Evolutionary conservation across 2,888 invertebrate species (phyloP).

Genomic region (Phaedon cochleariae): DNA sequence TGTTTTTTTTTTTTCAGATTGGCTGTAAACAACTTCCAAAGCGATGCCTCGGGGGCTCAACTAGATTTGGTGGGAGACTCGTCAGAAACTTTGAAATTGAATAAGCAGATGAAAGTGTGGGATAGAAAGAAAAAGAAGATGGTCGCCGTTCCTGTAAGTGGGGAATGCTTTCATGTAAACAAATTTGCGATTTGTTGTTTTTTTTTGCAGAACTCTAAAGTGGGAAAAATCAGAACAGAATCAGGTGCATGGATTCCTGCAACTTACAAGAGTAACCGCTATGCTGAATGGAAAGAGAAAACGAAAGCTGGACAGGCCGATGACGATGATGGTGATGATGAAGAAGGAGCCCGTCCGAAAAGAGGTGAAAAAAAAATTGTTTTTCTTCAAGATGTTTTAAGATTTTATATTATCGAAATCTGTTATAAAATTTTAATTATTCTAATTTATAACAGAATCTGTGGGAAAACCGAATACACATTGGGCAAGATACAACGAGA

Average conservation of each 20-base stretch:
- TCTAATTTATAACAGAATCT: constrained; percentile 35
- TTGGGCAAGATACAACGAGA: constrained; percentile 83
- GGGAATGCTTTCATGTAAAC: not conserved
- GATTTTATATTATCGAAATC: constrained; percentile 19
- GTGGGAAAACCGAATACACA: constrained; percentile 70
- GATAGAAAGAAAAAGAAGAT: constrained; percentile 97
- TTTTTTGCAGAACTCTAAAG: constrained; percentile 64
- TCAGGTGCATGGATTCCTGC: constrained; percentile 95
- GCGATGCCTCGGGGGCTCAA: constrained; percentile 79
- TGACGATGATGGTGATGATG: constrained; percentile 63
- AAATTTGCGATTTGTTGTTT: not conserved
- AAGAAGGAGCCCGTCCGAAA: constrained; percentile 44
- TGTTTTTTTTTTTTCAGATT: constrained; percentile 63
- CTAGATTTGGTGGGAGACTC: constrained; percentile 88
- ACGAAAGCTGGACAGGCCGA: constrained; percentile 66
- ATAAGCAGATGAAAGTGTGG: constrained; percentile 80
- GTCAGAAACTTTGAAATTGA: constrained; percentile 69
- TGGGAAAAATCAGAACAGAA: constrained; percentile 91
- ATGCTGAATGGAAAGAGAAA: constrained; percentile 85
- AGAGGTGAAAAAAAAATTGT: constrained; percentile 32
- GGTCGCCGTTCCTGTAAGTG: constrained; percentile 75
- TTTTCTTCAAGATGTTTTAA: not conserved
- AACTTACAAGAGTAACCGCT: constrained; percentile 90
- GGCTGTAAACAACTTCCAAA: constrained; percentile 81
- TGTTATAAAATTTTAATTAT: no score